Base-by-base conservation (phyloP, 2,888 invertebrate species). In the Drosophila diplacantha region DNA sequence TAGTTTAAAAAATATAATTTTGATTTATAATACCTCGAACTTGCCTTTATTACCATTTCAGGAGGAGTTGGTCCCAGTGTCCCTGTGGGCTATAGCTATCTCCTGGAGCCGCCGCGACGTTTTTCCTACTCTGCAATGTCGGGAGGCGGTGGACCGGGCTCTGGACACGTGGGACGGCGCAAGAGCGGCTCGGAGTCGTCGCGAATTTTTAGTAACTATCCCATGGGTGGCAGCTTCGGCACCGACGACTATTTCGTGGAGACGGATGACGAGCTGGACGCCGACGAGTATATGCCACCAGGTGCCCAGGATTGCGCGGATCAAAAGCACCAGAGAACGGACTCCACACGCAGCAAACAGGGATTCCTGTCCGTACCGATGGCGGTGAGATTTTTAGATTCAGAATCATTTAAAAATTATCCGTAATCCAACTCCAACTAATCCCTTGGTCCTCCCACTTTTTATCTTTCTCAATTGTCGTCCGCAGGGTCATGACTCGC, bases 41-140 rank as follows among this genome's bases (percentile, higher is more conserved):
- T 5, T 6, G 6, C 8, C 8, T 32, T 2, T 14, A n/a, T 1
- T 26, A n/a, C 9, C 22, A 2, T 52, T 68, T 5, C 29, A 91
- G 85, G 85, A 51, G 92, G 92, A 16, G 92, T 75, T 5, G 77
- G 71, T 3, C 74, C 69, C 7, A 61, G 91, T 8, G 94, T 93
- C 59, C 92, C 92, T 6, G 91, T 91, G 16, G 94, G 93, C 60
- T 94, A 94, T 71, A 93, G 93, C 75, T 91, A 93, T 79, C 85
- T 94, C 56, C 88, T 93, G 72, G 93, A 93, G 59, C 92, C 94
- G 29, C 91, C 91, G 18, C 90, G 92, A 47, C 90, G 92, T n/a
- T 91, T 90, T 72, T 90, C 91, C 18, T 90, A 90, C 66, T 87
- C 88, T 3, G 84, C 85, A 38, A 81, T 85, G 14, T 85, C 85